Base-by-base conservation (phyloP, 2,888 invertebrate genomes). In the Notodonta ziczac region DNA sequence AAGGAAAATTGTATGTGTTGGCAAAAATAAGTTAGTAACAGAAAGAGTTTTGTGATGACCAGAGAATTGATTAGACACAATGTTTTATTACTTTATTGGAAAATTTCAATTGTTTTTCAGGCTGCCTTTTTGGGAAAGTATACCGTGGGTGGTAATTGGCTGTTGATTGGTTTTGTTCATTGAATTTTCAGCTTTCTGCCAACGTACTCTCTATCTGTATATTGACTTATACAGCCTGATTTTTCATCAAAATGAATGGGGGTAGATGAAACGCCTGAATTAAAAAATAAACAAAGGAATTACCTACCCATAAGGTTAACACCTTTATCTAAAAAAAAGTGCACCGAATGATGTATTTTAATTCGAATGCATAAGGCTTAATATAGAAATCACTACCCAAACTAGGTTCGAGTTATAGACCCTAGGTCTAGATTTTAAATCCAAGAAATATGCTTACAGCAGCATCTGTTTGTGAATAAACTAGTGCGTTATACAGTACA, bases 21-120 rank as follows among this genome's bases (percentile, higher is more conserved):
- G 60, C 35, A 62, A 63, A 58, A 16, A 61, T 57, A 62, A 70
- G 56, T 56, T 72, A 63, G 67, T 59, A 63, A 48, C 42, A 35
- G 72, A 71, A 70, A 69, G 70, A 72, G 73, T 77, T 77, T 80
- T 78, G 79, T 81, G 82, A 84, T 80, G 81, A 77, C 74, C 74
- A 74, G 74, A 71, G 73, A 87, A 88, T 87, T 86, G 85, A 88
- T 87, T 87, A 78, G 82, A 78, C 74, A 79, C 81, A 78, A 77
- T 76, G 75, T 80, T 81, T 78, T 81, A 76, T 77, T 75, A 70
- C 75, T 81, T 80, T 78, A 75, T 76, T 76, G 72, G 74, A 74
- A 75, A 76, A 76, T 75, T 53, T 71, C 76, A 70, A 76, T 72
- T 77, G 74, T 76, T 77, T 71, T 75, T 70, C 72, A 56, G 60